A percentile compares a stretch with the other conserved stretches of the same genome.
Conservation (phyloP, 2,797 vertebrate species). For the Coilia nasus region DNA sequence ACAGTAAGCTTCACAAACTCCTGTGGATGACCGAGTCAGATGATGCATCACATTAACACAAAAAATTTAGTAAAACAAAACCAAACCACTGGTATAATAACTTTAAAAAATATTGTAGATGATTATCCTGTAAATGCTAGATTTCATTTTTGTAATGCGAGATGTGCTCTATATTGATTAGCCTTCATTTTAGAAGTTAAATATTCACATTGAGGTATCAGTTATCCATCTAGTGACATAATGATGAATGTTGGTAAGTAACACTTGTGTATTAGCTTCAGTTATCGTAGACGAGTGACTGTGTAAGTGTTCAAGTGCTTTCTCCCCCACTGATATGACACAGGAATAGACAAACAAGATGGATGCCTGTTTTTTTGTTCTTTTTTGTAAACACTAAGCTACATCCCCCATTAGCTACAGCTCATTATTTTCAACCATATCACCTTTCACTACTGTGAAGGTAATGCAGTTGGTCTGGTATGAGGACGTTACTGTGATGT, state of each 20-base stretch:
- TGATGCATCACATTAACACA: too few species aligned
- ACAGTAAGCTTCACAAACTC: slow-evolving; percentile 95
- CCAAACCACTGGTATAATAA: too few species aligned
- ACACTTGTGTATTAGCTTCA: too few species aligned
- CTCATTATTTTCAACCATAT: neutral
- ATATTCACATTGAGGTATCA: too few species aligned
- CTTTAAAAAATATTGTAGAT: too few species aligned
- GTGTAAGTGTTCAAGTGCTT: neutral
- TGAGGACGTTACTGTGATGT: neutral
- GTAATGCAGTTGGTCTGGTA: neutral
- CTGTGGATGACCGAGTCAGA: slow-evolving; percentile 63
- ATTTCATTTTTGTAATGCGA: too few species aligned
- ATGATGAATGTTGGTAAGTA: neutral
- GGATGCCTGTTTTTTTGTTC: neutral
- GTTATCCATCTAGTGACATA: neutral
- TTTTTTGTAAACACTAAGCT: neutral
- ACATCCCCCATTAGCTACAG: neutral
- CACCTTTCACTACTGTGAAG: neutral
- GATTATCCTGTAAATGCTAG: too few species aligned
- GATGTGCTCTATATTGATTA: too few species aligned
- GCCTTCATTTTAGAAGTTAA: too few species aligned
- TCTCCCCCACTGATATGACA: neutral
- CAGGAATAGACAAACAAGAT: neutral
- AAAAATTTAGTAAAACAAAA: too few species aligned
- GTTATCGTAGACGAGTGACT: neutral